Evolutionary conservation across 2,797 vertebrate species (phyloP).

Genomic region (Melanotaenia parkinsoni): DNA sequence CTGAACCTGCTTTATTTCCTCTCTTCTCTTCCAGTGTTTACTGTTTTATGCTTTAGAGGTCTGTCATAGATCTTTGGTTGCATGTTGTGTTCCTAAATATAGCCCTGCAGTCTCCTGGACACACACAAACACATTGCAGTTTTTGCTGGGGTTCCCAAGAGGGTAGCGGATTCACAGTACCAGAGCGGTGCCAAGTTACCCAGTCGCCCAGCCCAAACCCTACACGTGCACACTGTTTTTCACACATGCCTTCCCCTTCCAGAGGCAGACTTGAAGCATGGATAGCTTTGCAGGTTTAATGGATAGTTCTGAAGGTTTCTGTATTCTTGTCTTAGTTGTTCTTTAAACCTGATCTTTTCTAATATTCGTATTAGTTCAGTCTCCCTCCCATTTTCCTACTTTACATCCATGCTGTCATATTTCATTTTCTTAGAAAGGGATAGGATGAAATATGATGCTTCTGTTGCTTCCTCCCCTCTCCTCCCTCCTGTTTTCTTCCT

Average conservation of each 20-base stretch:
- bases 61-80: constrained; percentile 60
- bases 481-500: constrained; percentile 22
- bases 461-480: constrained; percentile 31
- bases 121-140: constrained; percentile 64
- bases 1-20: constrained; percentile 4
- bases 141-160: constrained; percentile 54
- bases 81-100: constrained; percentile 80
- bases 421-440: constrained; percentile 56
- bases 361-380: constrained; percentile 6
- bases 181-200: constrained; percentile 65
- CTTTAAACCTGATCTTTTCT: constrained; percentile 7
- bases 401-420: constrained; percentile 53
- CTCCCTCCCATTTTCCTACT: constrained; percentile 18
- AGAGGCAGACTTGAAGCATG: constrained; percentile 17
- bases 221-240: constrained; percentile 7
- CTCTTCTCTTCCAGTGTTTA: constrained; percentile 13
- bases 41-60: constrained; percentile 55
- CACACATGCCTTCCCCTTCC: constrained; percentile 17
- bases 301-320: not conserved
- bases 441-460: constrained; percentile 66
- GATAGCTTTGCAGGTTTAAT: constrained; percentile 14
- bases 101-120: constrained; percentile 60
- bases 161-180: constrained; percentile 69
- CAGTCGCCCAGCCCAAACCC: constrained; percentile 38
- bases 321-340: constrained; percentile 5